Evolutionary conservation across 2,113 vertebrate genomes (phyloP), one percentile per base, ranked within the genome.

Genomic region (Indicator indicator): DNA sequence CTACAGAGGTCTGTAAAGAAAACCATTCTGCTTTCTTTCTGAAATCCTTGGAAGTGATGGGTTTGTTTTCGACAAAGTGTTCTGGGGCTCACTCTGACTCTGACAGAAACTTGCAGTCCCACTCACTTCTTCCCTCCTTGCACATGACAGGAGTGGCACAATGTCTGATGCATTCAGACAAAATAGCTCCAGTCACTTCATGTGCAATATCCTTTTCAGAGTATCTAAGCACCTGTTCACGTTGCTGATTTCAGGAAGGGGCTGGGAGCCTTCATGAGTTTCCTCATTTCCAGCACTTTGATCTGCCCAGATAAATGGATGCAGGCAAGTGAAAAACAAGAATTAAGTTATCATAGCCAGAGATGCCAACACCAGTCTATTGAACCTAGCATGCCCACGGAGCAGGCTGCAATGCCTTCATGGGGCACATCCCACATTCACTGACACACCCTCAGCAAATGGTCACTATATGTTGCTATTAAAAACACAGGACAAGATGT

Each of bases 381-480:
- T 44, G 73, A 74, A 24, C 7, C 50, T 71, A 19, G 8, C 9
- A 1, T 32, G 52, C 60, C 11, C 88, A 54, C 0, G 0, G 27
- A 76, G 75, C 40, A 46, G 62, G 58, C 67, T 42, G 81, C 28
- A 16, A 58, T 5, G 17, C 33, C 50, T 64, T 42, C 6, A 5
- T 4, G 38, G 54, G 67, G 11, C 44, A 62, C 1, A 65, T 36
- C 77, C 58, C 67, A 72, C 46, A 24, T 14, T 46, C 76, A 23
- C n/a, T 56, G 50, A 2, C 42, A 4, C 3, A 33, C 48, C 55
- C 54, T 46, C 5, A 0, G 40, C 27, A 36, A 30, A 81, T 1
- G 4, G 3, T 83, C 44, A 4, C 58, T 32, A 1, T 71, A 6
- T 3, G 9, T 19, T 65, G 71, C 58, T 85, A 4, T 21, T 38